Conservation (phyloP, 2,797 vertebrate species). For the Steatocranus sp. region DNA sequence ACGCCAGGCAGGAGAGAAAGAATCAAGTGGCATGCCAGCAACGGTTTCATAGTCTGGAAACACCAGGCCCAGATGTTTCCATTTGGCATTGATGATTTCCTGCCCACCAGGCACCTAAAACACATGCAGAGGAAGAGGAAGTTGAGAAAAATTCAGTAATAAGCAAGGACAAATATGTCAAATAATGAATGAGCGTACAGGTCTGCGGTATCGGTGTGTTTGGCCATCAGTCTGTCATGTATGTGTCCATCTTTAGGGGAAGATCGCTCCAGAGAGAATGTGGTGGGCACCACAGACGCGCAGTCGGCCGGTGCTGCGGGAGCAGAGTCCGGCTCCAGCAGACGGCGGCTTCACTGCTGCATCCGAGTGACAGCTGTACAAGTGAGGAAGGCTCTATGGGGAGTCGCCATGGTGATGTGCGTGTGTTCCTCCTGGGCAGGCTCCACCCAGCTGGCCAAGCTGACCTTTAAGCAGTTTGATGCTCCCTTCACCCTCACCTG, state of each 20-base stretch:
- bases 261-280: conserved; percentile 82
- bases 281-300: conserved; percentile 78
- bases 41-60: neutral
- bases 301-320: conserved; percentile 66
- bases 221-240: neutral
- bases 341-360: conserved; percentile 73
- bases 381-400: conserved; percentile 86
- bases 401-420: conserved; percentile 86
- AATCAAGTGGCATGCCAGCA: neutral
- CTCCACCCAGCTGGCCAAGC: conserved; percentile 91
- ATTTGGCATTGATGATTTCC: neutral
- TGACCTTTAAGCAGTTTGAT: conserved; percentile 86
- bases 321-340: conserved; percentile 69
- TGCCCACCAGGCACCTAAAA: neutral
- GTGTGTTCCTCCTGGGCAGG: conserved; percentile 93
- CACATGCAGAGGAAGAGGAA: neutral
- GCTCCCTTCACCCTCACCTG: conserved; percentile 95
- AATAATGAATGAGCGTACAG: neutral
- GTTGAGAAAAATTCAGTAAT: neutral
- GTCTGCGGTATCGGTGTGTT: neutral
- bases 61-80: neutral
- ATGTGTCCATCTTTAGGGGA: conserved; percentile 74
- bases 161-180: neutral
- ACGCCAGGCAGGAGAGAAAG: neutral
- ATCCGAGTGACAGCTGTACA: conserved; percentile 78